Evolutionary conservation across 2,888 invertebrate genomes (phyloP).

Genomic region (Conus canariensis): DNA sequence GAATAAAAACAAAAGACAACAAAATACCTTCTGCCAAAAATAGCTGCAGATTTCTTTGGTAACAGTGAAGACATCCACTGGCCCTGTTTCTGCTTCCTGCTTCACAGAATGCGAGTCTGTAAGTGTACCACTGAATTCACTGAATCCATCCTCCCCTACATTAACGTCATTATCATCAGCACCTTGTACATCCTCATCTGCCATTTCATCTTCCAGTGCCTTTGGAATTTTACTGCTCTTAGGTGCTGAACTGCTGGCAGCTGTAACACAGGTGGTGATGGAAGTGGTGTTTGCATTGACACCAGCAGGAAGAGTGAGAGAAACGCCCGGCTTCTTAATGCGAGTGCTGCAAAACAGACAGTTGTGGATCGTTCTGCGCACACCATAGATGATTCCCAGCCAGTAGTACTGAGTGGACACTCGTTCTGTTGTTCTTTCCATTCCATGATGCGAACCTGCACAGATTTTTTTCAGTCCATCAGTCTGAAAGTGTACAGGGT

Average conservation of each 20-base stretch:
- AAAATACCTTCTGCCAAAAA: slow-evolving; percentile 56
- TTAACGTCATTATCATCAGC: not conserved
- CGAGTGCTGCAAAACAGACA: slow-evolving; percentile 48
- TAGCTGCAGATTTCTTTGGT: slow-evolving; percentile 43
- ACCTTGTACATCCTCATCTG: not conserved
- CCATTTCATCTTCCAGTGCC: not conserved
- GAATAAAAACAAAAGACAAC: not conserved
- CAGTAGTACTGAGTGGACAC: slow-evolving; percentile 59
- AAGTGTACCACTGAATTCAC: not conserved
- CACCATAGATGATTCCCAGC: slow-evolving; percentile 57
- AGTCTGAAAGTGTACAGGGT: too few species aligned
- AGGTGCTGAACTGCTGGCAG: not conserved
- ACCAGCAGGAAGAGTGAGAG: not conserved
- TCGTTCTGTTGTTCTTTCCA: slow-evolving; percentile 54
- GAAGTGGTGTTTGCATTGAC: not conserved
- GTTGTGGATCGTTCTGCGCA: slow-evolving; percentile 53
- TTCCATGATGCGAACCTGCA: slow-evolving; percentile 59
- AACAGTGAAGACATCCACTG: slow-evolving; percentile 13
- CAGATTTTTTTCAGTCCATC: not conserved
- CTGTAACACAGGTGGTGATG: not conserved
- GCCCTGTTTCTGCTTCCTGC: slow-evolving; percentile 14
- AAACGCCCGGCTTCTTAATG: not conserved
- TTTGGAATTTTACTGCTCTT: not conserved
- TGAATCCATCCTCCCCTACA: not conserved
- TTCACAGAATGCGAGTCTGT: not conserved